Percentiles rank a stretch among this genome's conserved stretches.
Conservation (phyloP, 2,888 invertebrate species). For the Ischnura elegans region DNA sequence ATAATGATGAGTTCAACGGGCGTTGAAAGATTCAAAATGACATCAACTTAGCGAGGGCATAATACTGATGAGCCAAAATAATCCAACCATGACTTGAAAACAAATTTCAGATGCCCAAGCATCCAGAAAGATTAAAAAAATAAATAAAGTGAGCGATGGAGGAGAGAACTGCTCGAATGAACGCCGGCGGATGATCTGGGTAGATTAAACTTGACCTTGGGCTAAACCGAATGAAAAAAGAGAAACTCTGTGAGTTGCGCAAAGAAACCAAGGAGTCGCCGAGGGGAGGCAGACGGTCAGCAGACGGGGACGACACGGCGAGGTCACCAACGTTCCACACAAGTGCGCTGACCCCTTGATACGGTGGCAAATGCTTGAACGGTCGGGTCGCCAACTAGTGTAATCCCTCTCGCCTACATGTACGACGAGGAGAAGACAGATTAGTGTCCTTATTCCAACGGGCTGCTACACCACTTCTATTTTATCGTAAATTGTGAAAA, state of each 20-base stretch:
- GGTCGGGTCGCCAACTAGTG: background rate
- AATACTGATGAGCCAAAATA: too few relatives aligned
- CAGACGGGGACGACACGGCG: background rate
- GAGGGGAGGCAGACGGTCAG: background rate
- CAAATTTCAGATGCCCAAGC: background rate
- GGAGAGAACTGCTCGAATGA: background rate
- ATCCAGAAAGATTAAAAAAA: too few relatives aligned
- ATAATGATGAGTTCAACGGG: too few relatives aligned
- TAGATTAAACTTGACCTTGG: background rate
- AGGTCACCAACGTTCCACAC: background rate
- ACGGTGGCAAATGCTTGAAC: background rate
- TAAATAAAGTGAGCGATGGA: too few relatives aligned
- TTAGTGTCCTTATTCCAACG: too few relatives aligned
- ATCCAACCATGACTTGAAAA: background rate
- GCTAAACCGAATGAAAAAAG: background rate
- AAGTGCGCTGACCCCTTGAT: background rate
- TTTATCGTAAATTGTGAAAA: too few relatives aligned
- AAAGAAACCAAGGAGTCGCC: background rate
- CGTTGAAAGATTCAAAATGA: too few relatives aligned
- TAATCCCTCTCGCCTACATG: background rate
- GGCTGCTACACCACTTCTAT: too few relatives aligned
- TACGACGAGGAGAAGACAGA: background rate
- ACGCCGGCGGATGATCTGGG: background rate
- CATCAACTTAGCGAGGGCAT: too few relatives aligned
- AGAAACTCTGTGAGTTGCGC: background rate